These are phyloP conservation scores for Andrena minutula DNA, from an alignment of 2,888 invertebrate genomes.

Conservation along the genomic window DNA sequence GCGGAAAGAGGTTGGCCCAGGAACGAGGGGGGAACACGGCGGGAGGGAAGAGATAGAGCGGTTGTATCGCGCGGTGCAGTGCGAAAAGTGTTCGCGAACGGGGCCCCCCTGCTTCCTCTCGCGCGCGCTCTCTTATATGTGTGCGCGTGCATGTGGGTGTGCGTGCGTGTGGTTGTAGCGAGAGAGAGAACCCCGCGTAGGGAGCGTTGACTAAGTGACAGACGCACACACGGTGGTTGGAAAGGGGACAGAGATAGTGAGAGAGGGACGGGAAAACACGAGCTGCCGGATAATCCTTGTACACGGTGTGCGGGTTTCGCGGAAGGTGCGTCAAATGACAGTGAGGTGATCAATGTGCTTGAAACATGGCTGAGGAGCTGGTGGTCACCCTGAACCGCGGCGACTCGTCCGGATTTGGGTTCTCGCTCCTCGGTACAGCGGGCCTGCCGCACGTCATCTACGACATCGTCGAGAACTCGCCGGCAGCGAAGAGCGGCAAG, in stretches of 20 bases:
- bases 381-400: slow-evolving; percentile 94
- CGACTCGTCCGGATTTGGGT: slow-evolving; percentile 95
- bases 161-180: slow-evolving; percentile 48
- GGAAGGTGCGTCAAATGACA: slow-evolving; percentile 75
- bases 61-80: slow-evolving; percentile 69
- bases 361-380: slow-evolving; percentile 94
- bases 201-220: slow-evolving; percentile 62
- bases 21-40: slow-evolving; percentile 27
- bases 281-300: slow-evolving; percentile 47
- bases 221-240: slow-evolving; percentile 40
- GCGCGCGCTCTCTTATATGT: slow-evolving; percentile 13
- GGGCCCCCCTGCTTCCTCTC: slow-evolving; percentile 47
- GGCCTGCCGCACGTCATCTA: slow-evolving; percentile 97
- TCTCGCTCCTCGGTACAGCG: slow-evolving; percentile 95
- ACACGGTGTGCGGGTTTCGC: slow-evolving; percentile 57
- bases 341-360: slow-evolving; percentile 77
- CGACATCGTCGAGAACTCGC: slow-evolving; percentile 96
- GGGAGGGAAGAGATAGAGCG: slow-evolving; percentile 46
- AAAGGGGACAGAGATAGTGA: slow-evolving; percentile 34
- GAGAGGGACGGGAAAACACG: slow-evolving; percentile 40
- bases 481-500: slow-evolving; percentile 95
- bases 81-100: slow-evolving; percentile 66
- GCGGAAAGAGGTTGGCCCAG: slow-evolving; percentile 16
- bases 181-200: slow-evolving; percentile 28
- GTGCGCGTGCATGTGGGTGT: slow-evolving; percentile 56